phyloP scores from a whole-genome alignment of 2,888 invertebrate genomes.

The Sphaerophoria rueppellii region DNA sequence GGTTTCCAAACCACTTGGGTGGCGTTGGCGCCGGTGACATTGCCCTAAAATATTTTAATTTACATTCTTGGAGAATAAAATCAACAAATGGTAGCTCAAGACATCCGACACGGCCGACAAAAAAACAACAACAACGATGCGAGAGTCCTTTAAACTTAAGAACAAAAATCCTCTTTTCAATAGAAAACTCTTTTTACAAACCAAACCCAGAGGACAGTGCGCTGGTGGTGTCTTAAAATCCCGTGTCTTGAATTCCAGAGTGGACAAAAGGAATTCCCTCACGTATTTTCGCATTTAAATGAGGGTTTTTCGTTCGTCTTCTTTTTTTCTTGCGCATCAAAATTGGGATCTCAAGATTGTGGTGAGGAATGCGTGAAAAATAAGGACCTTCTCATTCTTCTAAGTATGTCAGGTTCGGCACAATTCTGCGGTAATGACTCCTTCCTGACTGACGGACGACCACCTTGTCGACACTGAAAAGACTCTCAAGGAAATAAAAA shows the following conservation, averaged over 20 bases:
- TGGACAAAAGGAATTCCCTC: constrained; percentile 62
- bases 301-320: neutral
- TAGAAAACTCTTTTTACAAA: neutral
- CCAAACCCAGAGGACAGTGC: neutral
- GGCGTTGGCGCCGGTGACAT: constrained; percentile 37
- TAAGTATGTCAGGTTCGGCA: neutral
- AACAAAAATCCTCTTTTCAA: neutral
- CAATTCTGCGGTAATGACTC: constrained; percentile 46
- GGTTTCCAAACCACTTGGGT: constrained; percentile 38
- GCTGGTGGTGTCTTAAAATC: constrained; percentile 43
- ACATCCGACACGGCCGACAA: neutral
- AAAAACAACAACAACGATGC: neutral
- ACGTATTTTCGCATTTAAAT: constrained; percentile 49
- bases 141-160: neutral
- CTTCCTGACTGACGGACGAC: constrained; percentile 36
- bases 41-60: constrained; percentile 67
- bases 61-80: constrained; percentile 67
- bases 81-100: constrained; percentile 56
- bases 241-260: constrained; percentile 67
- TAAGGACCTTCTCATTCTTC: neutral
- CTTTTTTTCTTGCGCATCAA: neutral
- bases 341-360: constrained; percentile 43
- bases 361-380: constrained; percentile 64
- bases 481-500: constrained; percentile 9
- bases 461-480: constrained; percentile 23